phyloP scores from a whole-genome alignment of 2,113 vertebrate genomes.

The Anarhynchus alexandrinus region DNA sequence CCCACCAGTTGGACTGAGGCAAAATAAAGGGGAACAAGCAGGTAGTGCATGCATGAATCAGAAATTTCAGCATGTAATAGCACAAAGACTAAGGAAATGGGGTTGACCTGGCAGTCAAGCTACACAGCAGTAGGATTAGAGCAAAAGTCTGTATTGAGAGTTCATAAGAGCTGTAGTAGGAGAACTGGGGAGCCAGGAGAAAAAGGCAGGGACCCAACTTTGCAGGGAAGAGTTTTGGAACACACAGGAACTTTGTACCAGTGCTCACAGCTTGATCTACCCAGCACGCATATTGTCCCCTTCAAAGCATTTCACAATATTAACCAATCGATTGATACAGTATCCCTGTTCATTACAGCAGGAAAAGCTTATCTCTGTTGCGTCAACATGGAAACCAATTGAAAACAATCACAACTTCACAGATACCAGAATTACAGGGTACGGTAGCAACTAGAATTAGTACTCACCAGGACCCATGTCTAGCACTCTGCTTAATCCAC shows the following conservation, averaged over 20 bases:
- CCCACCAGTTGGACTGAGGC: neutral
- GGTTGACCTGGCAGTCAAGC: neutral
- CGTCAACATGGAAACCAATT: neutral
- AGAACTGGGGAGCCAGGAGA: neutral
- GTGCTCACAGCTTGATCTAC: neutral
- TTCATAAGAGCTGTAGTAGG: rapidly evolving
- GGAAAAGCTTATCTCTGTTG: neutral
- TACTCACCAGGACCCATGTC: neutral
- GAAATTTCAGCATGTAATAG: neutral
- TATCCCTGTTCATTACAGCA: neutral
- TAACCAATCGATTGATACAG: neutral
- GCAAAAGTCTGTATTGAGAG: rapidly evolving
- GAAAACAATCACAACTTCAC: neutral
- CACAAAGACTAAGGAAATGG: neutral
- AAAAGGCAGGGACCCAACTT: neutral
- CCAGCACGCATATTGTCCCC: rapidly evolving
- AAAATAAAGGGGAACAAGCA: rapidly evolving
- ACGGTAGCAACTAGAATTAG: neutral
- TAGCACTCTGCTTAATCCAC: rapidly evolving
- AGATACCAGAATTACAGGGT: neutral
- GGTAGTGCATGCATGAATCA: rapidly evolving
- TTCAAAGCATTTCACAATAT: neutral
- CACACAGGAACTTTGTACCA: neutral
- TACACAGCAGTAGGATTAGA: neutral
- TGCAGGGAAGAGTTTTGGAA: neutral